These are phyloP conservation scores for Clupea harengus DNA, from an alignment of 2,113 vertebrate species.

Conservation along the genomic window DNA sequence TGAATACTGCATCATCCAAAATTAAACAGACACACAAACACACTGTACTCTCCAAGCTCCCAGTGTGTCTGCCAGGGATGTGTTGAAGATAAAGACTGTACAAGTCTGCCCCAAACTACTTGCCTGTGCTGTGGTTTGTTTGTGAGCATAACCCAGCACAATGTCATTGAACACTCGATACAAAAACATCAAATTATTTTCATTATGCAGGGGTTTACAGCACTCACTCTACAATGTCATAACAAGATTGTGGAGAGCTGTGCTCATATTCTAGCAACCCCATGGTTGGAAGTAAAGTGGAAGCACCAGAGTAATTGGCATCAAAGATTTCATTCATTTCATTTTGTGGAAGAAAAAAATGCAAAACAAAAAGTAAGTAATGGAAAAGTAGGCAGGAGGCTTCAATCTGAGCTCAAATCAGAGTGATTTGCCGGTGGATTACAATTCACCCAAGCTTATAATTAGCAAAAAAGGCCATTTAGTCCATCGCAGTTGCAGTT, in stretches of 20 bases:
- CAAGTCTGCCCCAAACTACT: background rate
- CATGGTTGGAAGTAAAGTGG: background rate
- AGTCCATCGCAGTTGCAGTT: conserved; percentile 61
- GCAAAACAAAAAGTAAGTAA: conserved; percentile 6
- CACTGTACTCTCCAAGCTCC: conserved; percentile 23
- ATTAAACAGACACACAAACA: conserved; percentile 55
- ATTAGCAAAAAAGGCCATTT: conserved; percentile 75
- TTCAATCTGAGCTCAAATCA: conserved; percentile 2
- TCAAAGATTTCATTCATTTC: conserved; percentile 46
- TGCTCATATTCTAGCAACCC: background rate
- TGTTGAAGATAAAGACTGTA: background rate
- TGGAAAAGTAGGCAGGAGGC: conserved; percentile 13
- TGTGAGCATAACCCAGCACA: background rate
- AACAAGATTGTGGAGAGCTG: background rate
- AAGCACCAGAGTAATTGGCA: conserved; percentile 23
- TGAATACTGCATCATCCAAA: conserved; percentile 53
- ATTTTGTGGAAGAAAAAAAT: conserved; percentile 8
- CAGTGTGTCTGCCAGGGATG: background rate
- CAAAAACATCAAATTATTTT: background rate
- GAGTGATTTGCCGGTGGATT: conserved; percentile 55
- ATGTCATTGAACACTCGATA: background rate
- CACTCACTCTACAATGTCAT: background rate
- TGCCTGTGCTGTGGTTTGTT: background rate
- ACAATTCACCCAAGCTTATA: conserved; percentile 71
- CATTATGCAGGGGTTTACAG: background rate